Evolutionary conservation across 2,113 vertebrate genomes (phyloP).

Genomic region (Phrynosoma blainvillii): DNA sequence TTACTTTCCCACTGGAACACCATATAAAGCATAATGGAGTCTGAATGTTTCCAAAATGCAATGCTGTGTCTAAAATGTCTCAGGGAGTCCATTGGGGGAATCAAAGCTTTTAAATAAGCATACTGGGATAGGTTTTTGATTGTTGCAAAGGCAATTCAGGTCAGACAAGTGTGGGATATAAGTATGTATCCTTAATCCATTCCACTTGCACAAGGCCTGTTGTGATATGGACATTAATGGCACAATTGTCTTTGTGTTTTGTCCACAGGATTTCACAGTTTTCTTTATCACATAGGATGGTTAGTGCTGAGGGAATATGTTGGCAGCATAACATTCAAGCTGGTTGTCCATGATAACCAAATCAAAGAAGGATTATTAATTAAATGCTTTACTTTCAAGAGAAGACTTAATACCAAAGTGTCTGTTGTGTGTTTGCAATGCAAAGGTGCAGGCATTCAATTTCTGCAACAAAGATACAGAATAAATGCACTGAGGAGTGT

Average conservation of each 20-base stretch:
- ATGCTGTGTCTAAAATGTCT: neutral
- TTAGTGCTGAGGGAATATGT: neutral
- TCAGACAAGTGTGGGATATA: neutral
- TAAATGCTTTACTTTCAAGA: conserved; percentile 25
- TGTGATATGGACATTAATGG: neutral
- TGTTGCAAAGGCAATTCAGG: neutral
- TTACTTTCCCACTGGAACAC: neutral
- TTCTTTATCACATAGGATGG: neutral
- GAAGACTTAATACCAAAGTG: conserved; percentile 8
- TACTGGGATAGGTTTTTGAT: neutral
- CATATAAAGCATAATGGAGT: neutral
- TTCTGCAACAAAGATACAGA: neutral
- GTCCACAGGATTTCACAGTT: neutral
- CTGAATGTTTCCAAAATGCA: conserved; percentile 2
- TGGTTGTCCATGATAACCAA: conserved; percentile 21
- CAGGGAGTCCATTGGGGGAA: neutral
- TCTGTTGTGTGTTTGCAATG: neutral
- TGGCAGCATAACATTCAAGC: conserved; percentile 5
- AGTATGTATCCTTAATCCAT: neutral
- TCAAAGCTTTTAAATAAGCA: neutral
- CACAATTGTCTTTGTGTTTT: neutral
- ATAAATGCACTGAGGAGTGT: neutral
- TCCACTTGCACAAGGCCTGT: neutral
- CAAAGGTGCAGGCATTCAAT: neutral
- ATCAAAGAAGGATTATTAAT: conserved; percentile 28